These are phyloP conservation scores for Epizoanthus scotinus DNA, from an alignment of 92 coral and sea anemone species.

Conservation along the genomic window DNA sequence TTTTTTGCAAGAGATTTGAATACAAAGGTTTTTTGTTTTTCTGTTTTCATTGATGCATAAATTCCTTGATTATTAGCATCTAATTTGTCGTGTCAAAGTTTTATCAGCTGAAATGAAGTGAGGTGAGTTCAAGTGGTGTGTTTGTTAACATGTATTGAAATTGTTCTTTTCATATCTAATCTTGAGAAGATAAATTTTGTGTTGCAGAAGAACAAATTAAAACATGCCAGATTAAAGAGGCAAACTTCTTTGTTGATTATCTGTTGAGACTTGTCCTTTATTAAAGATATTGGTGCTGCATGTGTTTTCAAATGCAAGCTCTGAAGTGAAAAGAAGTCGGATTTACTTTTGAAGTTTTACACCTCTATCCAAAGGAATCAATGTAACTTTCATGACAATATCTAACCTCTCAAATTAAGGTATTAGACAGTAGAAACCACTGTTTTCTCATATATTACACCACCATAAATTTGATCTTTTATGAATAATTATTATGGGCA, in stretches of 20 bases:
- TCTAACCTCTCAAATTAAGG: background rate
- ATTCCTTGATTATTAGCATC: background rate
- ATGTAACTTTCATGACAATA: background rate
- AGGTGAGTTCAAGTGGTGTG: no score
- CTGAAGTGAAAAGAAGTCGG: background rate
- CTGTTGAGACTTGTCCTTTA: conserved; percentile 15
- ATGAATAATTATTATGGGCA: background rate
- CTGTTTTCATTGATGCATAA: conserved; percentile 2
- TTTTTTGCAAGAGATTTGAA: background rate
- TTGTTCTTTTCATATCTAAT: background rate
- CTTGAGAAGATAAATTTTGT: background rate
- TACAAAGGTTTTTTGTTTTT: conserved; percentile 10
- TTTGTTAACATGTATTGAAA: background rate
- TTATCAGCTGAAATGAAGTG: background rate
- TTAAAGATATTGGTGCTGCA: background rate
- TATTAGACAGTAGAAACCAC: background rate
- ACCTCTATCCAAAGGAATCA: background rate
- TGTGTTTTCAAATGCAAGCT: background rate
- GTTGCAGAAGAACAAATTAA: no score
- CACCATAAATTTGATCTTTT: background rate
- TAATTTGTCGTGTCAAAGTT: background rate
- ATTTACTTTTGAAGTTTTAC: background rate
- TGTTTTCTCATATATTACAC: background rate
- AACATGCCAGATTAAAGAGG: background rate
- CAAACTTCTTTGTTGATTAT: background rate